Base-by-base conservation (phyloP, 1,140 invertebrate genomes). In the Bombus waltoni region DNA sequence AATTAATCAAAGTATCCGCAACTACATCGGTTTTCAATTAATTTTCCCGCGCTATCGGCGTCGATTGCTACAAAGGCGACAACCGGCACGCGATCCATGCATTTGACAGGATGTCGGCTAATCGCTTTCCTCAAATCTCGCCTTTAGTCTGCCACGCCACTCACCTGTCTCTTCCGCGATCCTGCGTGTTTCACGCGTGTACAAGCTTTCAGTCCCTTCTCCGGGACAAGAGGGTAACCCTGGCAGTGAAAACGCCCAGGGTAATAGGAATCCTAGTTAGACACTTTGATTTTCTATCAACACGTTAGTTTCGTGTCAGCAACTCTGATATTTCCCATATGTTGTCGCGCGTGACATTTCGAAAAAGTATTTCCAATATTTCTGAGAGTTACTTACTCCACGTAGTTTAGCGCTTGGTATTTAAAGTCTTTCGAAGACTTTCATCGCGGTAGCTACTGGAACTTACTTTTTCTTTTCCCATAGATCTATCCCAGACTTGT, bases 101-200 rank as follows among this genome's bases (percentile, higher is more conserved):
- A 38, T 89, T 86, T 89, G 87, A 86, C 88, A 86, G 88, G 44
- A 78, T 35, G 62, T 78, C 71, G 80, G 88, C 87, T 87, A 88
- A 87, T 87, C 85, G 57, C 74, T 83, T 83, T 78, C 83, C 78
- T 85, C 83, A 42, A 85, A 80, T 85, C 78, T 79, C 70, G 78
- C 83, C 83, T 81, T 85, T 74, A 81, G 57, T 74, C 59, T 74
- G 22, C 78, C 83, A 66, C 15, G 83, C 78, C 83, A 80, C 70
- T 85, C 83, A 81, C 83, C 78, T 85, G 83, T 80, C 83, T 74
- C 83, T 74, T 72, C 44, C 57, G 83, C 70, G 77, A 81, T 68
- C 44, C 78, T 74, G 38, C 59, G 40, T 59, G 70, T 81, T 85
- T 85, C 83, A 81, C 83, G 78, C 78, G 77, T 66, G 77, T 42